Evolutionary conservation across 2,113 vertebrate genomes (phyloP), one percentile per base, ranked within the genome.

Genomic region (Spermophilus dauricus): DNA sequence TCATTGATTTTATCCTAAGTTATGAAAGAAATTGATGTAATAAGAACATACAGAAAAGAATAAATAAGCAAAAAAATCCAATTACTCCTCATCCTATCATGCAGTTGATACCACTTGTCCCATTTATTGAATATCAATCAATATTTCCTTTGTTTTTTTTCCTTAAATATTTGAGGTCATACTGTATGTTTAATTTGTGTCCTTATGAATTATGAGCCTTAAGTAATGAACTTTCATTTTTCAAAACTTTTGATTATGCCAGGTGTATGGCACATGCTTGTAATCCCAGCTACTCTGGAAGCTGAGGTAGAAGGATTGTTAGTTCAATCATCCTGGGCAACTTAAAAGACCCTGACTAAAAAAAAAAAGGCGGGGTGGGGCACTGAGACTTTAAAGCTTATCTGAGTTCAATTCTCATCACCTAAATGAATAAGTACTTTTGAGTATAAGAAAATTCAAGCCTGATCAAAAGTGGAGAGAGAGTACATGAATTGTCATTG

Each of bases 151-250:
- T 88, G 18, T 72, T 20, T 80, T 96, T 78, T 80, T 45, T 42
- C 67, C 45, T 86, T 89, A 67, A 84, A 53, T 96, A 87, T 39
- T 93, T 84, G 76, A 82, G 14, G 20, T 87, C 16, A 87, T 87
- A 80, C 11, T 84, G 2, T 89, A 80, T 56, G 2, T 63, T 91
- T 83, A 73, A 70, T 72, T 75, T 88, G 30, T 70, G 34, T 56
- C 11, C 75, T 88, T 75, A 20, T 56, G 34, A 95, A 48, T 94
- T 86, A 56, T 82, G 30, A 89, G 17, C 18, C 37, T 67, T 94
- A 94, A 86, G 65, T 58, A 51, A 78, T 61, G 45, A 82, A 72
- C 42, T 86, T 80, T 86, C 5, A 76, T 75, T 92, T 39, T 93
- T 51, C 16, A 80, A 95, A 77, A 22, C 14, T 91, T 78, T 58